Evolutionary conservation across 1,140 invertebrate genomes (phyloP), one percentile per base, ranked within the genome.

Genomic region (Habropoda laboriosa): DNA sequence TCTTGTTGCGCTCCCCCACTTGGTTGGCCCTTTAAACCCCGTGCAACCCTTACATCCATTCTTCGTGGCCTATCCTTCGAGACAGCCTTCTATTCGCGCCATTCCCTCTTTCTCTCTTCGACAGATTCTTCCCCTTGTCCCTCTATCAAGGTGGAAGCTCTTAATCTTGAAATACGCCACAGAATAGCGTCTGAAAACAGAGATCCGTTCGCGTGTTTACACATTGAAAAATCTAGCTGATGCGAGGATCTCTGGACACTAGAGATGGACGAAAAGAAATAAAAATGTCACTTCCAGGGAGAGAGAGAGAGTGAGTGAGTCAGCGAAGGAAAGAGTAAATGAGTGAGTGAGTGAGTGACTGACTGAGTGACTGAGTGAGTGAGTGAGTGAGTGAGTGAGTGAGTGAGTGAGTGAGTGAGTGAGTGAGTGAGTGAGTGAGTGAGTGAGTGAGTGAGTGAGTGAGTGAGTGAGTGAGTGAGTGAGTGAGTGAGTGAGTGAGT

Each of bases 161-260:
- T 72, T 78, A 78, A 60, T 78, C 75, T 53, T 58, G 38, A 57
- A 78, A 78, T 72, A 60, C 57, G 35, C 24, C 66, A 5, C 21
- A 55, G 32, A 61, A 61, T 35, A 71, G 16, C 40, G 45, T n/a
- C 16, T 32, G 16, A 10, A n/a, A 1, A 18, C 45, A 30, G 13
- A 55, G 73, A 38, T 76, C 13, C 38, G 21, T 49, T 16, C 55
- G 35, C 30, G 4, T 60, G 55, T 71, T 71, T 78, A 78, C 75
- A 42, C 45, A 55, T 13, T 16, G 38, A 42, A 30, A 45, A 78
- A 78, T 60, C 38, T 24, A 24, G 24, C 49, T n/a, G 63, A 24
- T 30, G 7, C 18, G 38, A 12, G 7, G 40, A 67, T 27, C 73
- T 35, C 24, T 35, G 1, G 61, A 1, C 13, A 2, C 13, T 3